Evolutionary conservation across 2,113 vertebrate species (phyloP), one percentile per base, ranked within the genome.

Genomic region (Reinhardtius hippoglossoides): DNA sequence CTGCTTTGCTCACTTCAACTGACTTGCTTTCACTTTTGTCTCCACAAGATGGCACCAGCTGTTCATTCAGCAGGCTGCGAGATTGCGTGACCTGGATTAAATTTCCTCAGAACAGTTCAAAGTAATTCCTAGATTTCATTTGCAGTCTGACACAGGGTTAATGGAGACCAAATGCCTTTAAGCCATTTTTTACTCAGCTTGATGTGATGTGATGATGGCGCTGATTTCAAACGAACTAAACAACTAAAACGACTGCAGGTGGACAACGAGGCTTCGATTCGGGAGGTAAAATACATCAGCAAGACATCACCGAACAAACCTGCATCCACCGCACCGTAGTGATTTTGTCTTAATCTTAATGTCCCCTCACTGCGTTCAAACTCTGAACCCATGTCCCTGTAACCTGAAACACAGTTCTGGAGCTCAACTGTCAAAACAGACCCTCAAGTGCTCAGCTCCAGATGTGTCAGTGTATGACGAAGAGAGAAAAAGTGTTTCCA

Each of bases 371-470:
- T 42, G 71, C 14, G 63, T 55, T 59, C 20, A 18, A 80, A 73
- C 87, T 68, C 26, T 82, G 58, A 87, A 85, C 87, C 70, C 5
- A 1, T 44, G 74, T 62, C 82, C 67, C 76, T 71, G 67, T 76
- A 78, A 88, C 61, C 56, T 65, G 74, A 88, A 75, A 74, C 85
- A 74, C 67, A 9, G 72, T 63, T 77, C 78, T 70, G 58, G 8
- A 80, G 70, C 87, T 88, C 88, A 85, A 84, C 87, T 92, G 85
- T 91, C 86, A 94, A 90, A 93, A 92, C 85, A 91, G 74, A 35
- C 61, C 74, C 77, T 71, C 75, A 20, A n/a, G 63, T 18, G 67
- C 79, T 74, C 69, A 8, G 67, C 73, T 89, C 88, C 90, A 92
- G 90, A 92, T 91, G 90, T 89, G 64, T 66, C 59, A 4, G 76